phyloP scores from a whole-genome alignment of 2,888 invertebrate genomes.

The Trimorus sp. region DNA sequence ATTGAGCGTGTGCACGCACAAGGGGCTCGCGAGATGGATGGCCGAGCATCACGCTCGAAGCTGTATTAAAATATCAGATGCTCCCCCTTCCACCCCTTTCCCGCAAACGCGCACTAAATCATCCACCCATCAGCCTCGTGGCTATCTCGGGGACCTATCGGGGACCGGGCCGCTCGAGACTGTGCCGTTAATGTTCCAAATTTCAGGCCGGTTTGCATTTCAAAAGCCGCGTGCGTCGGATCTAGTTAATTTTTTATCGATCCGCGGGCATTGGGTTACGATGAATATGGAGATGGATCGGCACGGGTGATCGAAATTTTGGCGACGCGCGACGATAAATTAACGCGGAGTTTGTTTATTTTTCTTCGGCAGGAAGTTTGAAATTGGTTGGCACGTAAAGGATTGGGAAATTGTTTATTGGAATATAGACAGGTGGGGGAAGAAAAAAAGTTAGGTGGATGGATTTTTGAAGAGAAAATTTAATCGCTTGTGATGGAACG shows the following conservation, averaged over 20 bases:
- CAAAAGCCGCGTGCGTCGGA: conserved; percentile 22
- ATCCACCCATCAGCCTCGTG: conserved; percentile 77
- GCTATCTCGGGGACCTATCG: conserved; percentile 77
- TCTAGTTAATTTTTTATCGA: conserved; percentile 6
- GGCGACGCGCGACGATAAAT: no score
- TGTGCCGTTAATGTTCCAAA: conserved; percentile 19
- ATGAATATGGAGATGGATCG: conserved; percentile 16
- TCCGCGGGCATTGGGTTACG: neutral
- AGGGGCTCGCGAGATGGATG: conserved; percentile 78
- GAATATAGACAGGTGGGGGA: no score
- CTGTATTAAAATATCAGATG: conserved; percentile 80
- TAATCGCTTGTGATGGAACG: no score
- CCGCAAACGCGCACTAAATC: conserved; percentile 77
- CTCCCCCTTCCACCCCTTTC: conserved; percentile 65
- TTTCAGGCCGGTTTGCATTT: conserved; percentile 27
- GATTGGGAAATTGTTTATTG: no score
- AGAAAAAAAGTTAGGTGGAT: no score
- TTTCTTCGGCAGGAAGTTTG: no score
- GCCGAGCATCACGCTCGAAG: conserved; percentile 80
- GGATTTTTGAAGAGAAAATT: no score
- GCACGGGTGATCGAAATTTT: conserved; percentile 1
- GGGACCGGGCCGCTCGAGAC: conserved; percentile 68
- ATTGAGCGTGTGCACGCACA: conserved; percentile 79
- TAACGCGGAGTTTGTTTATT: no score
- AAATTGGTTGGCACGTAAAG: no score